Evolutionary conservation across 2,797 vertebrate genomes (phyloP), one percentile per base, ranked within the genome.

Genomic region (Chaunax sp.): DNA sequence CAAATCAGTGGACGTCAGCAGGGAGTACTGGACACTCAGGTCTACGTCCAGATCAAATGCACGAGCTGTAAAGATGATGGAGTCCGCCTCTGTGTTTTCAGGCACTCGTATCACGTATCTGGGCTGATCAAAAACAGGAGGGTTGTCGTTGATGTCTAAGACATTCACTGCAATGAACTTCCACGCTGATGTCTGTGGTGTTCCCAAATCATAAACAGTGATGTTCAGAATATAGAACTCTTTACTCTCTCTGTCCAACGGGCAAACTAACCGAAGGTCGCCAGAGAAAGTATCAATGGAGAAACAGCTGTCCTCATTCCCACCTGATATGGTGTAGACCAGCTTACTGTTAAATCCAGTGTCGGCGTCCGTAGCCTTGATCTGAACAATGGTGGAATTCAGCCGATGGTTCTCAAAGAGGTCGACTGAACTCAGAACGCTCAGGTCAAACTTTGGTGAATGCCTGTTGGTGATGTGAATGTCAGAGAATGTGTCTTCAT

Each of bases 211-310:
- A 0, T 94, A 97, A 18, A 95, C 95, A 0, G 97, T 98, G 83
- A 99, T 87, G 69, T 99, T 99, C 75, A 99, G 91, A 78, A 97
- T 94, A 72, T 98, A 98, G 83, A 97, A 97, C 63, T 92, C 95
- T 78, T 94, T 97, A 53, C 23, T 82, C 83, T 99, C 97, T 67
- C 96, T 92, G 81, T 99, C 97, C 72, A 99, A 87, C 6, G 94
- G 85, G 73, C 95, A 95, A 58, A 95, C 92, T 19, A 98, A 72
- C 15, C 69, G 85, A 51, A 99, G 94, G 4, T 95, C 89, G 12
- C 97, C 97, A 0, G 94, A 92, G 79, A 96, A 96, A n/a, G 91
- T 92, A 63, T 96, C 95, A 58, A 98, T 94, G 44, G 89, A 88
- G 90, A 98, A 99, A 74, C 97, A 95, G 12, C 96, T 96, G 10